These are phyloP conservation scores for Limosa lapponica DNA, from an alignment of 2,797 vertebrate genomes.

Conservation along the genomic window DNA sequence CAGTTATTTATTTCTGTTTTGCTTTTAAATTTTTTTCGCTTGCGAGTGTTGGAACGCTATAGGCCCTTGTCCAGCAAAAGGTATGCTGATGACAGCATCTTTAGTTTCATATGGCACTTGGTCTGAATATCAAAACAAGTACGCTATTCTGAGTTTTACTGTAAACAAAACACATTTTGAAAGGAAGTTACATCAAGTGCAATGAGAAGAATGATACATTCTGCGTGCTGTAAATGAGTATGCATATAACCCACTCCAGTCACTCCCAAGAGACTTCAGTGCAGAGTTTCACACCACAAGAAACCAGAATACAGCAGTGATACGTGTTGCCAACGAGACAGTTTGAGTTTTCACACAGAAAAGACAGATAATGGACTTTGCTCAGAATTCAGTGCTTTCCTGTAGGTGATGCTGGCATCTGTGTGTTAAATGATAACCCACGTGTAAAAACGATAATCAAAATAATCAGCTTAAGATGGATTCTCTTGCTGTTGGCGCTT, in stretches of 20 bases:
- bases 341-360: not conserved
- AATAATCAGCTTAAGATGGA: not conserved
- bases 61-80: not conserved
- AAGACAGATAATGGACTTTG: not conserved
- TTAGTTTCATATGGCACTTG: not conserved
- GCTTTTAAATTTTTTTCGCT: not conserved
- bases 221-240: rapidly evolving
- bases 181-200: not conserved
- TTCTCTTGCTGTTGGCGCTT: not conserved
- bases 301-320: not conserved
- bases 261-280: not conserved
- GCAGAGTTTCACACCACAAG: not conserved
- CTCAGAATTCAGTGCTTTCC: not conserved
- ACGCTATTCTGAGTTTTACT: not conserved
- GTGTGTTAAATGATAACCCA: not conserved
- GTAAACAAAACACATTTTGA: not conserved
- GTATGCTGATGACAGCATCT: not conserved
- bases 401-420: not conserved
- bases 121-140: not conserved
- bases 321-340: not conserved
- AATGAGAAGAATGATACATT: not conserved
- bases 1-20: not conserved
- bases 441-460: not conserved
- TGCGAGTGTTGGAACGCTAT: not conserved
- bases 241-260: not conserved